Percentiles rank a stretch among this genome's conserved stretches.
phyloP scores from a whole-genome alignment of 2,797 vertebrate genomes.

The Crypturellus tataupa region DNA sequence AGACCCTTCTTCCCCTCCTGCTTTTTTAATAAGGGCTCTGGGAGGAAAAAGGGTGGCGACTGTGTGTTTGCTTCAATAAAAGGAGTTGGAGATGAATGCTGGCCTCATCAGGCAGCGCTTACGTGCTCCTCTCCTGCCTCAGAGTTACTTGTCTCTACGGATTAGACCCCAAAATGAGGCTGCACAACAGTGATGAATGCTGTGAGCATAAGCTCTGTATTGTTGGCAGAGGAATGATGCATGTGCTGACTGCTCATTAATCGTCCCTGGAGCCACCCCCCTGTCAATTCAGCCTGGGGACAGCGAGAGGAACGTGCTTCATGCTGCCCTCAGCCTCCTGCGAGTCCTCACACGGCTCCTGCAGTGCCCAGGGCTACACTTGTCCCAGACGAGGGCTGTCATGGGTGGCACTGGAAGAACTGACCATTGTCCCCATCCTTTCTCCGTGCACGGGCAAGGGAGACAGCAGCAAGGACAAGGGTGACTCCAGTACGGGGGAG shows the following conservation, averaged over 20 bases:
- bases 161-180: not conserved
- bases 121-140: not conserved
- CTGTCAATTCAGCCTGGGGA: not conserved
- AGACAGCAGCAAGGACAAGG: not conserved
- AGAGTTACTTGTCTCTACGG: not conserved
- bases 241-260: not conserved
- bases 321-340: not conserved
- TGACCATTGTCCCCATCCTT: not conserved
- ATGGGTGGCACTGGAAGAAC: not conserved
- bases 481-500: not conserved
- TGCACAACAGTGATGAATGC: not conserved
- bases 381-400: not conserved
- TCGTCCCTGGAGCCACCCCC: not conserved
- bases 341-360: not conserved
- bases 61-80: not conserved
- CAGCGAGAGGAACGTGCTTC: not conserved
- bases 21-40: not conserved
- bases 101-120: not conserved
- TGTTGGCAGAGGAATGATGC: not conserved
- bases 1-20: not conserved
- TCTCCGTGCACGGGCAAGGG: not conserved
- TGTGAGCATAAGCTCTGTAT: not conserved
- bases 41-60: not conserved
- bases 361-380: not conserved
- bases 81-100: not conserved